phyloP scores from a whole-genome alignment of 2,888 invertebrate species.

The Tiphia femorata region DNA sequence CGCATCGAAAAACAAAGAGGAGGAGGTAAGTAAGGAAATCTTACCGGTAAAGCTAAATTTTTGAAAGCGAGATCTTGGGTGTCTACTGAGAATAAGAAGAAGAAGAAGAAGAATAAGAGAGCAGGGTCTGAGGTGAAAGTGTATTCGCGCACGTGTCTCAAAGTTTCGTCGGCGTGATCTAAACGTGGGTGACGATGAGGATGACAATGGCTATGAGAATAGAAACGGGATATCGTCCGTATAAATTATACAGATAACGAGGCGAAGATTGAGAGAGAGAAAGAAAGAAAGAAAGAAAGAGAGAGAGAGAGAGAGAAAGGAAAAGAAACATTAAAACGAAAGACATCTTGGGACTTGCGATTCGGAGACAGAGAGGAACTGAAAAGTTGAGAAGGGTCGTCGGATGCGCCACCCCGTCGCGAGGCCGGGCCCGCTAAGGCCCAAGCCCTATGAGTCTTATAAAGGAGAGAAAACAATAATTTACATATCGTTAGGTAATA shows the following conservation, averaged over 20 bases:
- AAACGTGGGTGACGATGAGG: not conserved
- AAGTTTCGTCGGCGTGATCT: too few relatives aligned
- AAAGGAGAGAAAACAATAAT: conserved; percentile 55
- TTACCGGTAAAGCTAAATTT: conserved; percentile 52
- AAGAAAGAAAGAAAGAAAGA: not conserved
- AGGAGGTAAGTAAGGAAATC: too few relatives aligned
- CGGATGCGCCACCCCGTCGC: conserved; percentile 51
- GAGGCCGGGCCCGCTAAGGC: conserved; percentile 25
- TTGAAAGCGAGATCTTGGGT: conserved; percentile 43
- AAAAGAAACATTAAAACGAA: conserved; percentile 12
- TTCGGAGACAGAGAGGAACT: conserved; percentile 10
- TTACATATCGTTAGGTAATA: conserved; percentile 55
- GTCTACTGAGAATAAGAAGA: not conserved
- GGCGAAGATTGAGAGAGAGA: conserved; percentile 10
- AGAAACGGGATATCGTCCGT: conserved; percentile 4
- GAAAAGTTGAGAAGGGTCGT: conserved; percentile 20
- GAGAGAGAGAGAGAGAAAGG: conserved; percentile 3
- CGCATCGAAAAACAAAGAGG: conserved; percentile 22
- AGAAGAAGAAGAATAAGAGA: not conserved
- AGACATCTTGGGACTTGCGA: too few relatives aligned
- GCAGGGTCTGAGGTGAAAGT: too few relatives aligned
- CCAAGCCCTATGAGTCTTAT: conserved; percentile 51
- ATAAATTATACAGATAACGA: conserved; percentile 31
- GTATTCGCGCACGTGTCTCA: too few relatives aligned
- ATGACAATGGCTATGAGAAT: not conserved